Evolutionary conservation across 2,797 vertebrate species (phyloP).

Genomic region (Avahi laniger): DNA sequence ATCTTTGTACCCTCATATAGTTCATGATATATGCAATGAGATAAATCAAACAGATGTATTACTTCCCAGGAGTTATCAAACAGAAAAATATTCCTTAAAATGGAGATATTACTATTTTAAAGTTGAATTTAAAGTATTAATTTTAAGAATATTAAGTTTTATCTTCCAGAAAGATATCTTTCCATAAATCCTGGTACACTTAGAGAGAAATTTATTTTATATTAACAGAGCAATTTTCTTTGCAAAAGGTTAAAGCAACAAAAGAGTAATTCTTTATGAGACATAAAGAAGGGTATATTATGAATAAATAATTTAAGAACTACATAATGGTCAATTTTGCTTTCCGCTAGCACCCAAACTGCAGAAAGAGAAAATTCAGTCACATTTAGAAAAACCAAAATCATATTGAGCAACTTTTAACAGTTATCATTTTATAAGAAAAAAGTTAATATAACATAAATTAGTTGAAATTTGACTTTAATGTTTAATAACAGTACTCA

Average conservation of each 20-base stretch:
- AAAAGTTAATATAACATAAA: not conserved
- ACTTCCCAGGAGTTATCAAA: not conserved
- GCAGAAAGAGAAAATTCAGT: not conserved
- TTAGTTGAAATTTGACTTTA: not conserved
- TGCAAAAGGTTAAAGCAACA: not conserved
- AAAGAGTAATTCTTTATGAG: not conserved
- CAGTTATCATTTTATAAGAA: not conserved
- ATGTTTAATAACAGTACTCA: slow-evolving; percentile 6
- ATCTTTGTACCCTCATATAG: not conserved
- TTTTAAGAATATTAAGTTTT: slow-evolving; percentile 42
- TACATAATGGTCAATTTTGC: not conserved
- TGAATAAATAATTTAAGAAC: not conserved
- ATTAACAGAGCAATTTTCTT: slow-evolving; percentile 31
- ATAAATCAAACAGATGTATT: not conserved
- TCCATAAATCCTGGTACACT: not conserved
- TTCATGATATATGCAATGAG: not conserved
- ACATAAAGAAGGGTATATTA: not conserved
- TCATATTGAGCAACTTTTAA: not conserved
- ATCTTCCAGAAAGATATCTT: slow-evolving; percentile 25
- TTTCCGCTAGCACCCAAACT: slow-evolving; percentile 4
- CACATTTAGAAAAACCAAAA: slow-evolving; percentile 6
- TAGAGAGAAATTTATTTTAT: slow-evolving; percentile 7
- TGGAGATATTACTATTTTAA: not conserved
- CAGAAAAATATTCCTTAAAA: slow-evolving; percentile 17
- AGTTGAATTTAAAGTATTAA: not conserved